phyloP scores from a whole-genome alignment of 2,888 invertebrate genomes.

The Hirtodrosophila trivittata region DNA sequence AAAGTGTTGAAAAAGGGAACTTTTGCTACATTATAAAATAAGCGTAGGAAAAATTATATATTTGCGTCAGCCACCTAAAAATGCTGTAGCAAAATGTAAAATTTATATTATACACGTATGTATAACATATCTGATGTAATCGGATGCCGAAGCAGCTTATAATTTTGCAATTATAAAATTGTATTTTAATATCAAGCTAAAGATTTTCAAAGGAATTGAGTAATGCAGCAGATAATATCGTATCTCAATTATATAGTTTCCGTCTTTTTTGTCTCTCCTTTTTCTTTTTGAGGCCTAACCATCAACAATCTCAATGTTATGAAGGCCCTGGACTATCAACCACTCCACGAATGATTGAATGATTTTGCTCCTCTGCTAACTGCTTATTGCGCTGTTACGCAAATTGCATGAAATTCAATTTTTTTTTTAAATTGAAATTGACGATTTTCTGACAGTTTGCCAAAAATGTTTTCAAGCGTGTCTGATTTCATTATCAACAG shows the following conservation, averaged over 20 bases:
- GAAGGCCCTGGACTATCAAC: too few species aligned
- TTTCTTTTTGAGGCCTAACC: too few species aligned
- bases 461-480: constrained; percentile 74
- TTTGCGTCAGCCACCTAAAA: constrained; percentile 58
- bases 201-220: constrained; percentile 35
- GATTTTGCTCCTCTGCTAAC: constrained; percentile 35
- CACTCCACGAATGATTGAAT: too few species aligned
- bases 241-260: too few species aligned
- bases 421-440: constrained; percentile 81
- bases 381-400: constrained; percentile 71
- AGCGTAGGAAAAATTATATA: too few species aligned
- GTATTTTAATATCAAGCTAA: constrained; percentile 55
- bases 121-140: constrained; percentile 77
- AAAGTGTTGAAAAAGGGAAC: too few species aligned
- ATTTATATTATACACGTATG: constrained; percentile 78
- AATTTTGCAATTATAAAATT: too few species aligned
- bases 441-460: constrained; percentile 74
- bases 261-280: too few species aligned
- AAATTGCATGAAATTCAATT: constrained; percentile 81
- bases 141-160: constrained; percentile 13
- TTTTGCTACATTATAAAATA: too few species aligned
- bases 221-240: constrained; percentile 26
- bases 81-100: constrained; percentile 75
- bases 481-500: constrained; percentile 72
- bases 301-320: too few species aligned